Evolutionary conservation across 2,113 vertebrate species (phyloP).

Genomic region (Lota lota): DNA sequence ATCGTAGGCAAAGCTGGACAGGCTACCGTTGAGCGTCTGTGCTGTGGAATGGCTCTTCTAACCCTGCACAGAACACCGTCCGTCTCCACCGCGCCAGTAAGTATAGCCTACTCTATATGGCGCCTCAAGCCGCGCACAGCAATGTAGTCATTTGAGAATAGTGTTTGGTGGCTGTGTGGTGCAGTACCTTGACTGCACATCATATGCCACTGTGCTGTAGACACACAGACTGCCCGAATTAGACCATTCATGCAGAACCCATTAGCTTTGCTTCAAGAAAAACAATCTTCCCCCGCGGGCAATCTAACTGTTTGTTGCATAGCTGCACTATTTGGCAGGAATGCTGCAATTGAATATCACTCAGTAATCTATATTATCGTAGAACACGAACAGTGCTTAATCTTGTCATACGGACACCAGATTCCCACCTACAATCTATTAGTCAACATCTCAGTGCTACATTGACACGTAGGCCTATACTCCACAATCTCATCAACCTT

Average conservation of each 20-base stretch:
- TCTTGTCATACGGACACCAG: not conserved
- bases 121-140: not conserved
- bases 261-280: not conserved
- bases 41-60: constrained; percentile 77
- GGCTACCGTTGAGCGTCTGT: too few relatives aligned
- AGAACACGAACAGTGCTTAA: not conserved
- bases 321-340: constrained; percentile 2
- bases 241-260: not conserved
- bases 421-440: too few relatives aligned
- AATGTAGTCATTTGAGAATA: not conserved
- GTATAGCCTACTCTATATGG: constrained; percentile 5
- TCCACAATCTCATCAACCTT: constrained; percentile 10
- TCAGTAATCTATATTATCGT: too few relatives aligned
- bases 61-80: constrained; percentile 80
- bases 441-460: too few relatives aligned
- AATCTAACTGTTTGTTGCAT: not conserved
- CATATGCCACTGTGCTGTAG: constrained; percentile 1
- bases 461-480: too few relatives aligned
- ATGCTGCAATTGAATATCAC: not conserved
- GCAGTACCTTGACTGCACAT: not conserved
- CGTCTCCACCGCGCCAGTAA: constrained; percentile 61
- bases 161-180: too few relatives aligned
- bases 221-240: not conserved
- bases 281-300: not conserved
- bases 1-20: constrained; percentile 9